A percentile compares a stretch with the other conserved stretches of the same genome.
Evolutionary conservation across 2,113 vertebrate species (phyloP).

Genomic region (Saguinus imperator): DNA sequence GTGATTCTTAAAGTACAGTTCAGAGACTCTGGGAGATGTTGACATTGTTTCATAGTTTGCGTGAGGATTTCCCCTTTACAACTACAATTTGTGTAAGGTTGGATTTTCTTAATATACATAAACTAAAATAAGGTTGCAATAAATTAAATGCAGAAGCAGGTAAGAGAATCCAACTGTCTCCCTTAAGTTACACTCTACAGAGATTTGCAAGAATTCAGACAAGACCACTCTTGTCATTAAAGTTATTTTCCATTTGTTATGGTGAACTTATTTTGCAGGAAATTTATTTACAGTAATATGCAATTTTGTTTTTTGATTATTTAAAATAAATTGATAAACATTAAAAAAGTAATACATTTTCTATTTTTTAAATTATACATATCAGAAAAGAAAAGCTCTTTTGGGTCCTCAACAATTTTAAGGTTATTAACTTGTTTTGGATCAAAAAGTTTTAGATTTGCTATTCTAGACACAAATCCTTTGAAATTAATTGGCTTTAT

Average conservation of each 20-base stretch:
- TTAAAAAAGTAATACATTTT: background rate
- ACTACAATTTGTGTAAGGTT: background rate
- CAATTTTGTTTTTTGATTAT: background rate
- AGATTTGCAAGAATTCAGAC: background rate
- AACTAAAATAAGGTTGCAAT: background rate
- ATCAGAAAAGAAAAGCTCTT: background rate
- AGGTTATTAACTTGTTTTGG: background rate
- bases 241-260: background rate
- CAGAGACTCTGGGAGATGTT: background rate
- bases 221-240: background rate
- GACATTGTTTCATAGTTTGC: background rate
- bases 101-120: background rate
- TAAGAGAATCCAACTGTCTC: background rate
- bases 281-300: background rate
- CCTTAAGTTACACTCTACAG: background rate
- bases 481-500: background rate
- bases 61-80: background rate
- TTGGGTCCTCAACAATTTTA: background rate
- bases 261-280: background rate
- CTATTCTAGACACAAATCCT: background rate
- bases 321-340: background rate
- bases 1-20: background rate
- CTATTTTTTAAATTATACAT: background rate
- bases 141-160: background rate
- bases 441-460: background rate